phyloP scores from a whole-genome alignment of 2,797 vertebrate species.

The Balearica regulorum region DNA sequence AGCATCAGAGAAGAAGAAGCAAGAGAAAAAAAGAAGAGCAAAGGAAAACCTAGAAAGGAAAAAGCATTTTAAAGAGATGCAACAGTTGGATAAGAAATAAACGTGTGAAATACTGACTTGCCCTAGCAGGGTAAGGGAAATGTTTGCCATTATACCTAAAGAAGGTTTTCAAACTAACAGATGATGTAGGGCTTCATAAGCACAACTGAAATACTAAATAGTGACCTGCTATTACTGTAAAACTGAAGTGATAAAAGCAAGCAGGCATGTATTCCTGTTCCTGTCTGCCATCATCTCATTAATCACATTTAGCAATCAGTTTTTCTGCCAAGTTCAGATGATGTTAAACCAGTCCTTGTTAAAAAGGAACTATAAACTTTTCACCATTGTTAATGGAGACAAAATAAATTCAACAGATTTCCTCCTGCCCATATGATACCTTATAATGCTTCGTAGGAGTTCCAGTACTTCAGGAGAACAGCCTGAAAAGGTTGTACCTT shows the following conservation, averaged over 20 bases:
- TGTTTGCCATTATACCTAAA: neutral
- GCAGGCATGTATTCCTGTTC: neutral
- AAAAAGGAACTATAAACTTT: neutral
- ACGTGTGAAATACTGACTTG: neutral
- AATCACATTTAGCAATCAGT: neutral
- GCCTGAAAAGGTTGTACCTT: neutral
- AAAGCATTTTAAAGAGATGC: slow-evolving; percentile 80
- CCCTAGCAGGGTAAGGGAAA: neutral
- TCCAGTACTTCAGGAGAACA: neutral
- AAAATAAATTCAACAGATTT: neutral
- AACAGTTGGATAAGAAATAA: slow-evolving; percentile 38
- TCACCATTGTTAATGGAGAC: neutral
- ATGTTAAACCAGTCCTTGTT: neutral
- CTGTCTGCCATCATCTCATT: neutral
- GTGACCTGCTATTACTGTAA: neutral
- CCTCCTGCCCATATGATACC: neutral
- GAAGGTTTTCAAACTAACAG: neutral
- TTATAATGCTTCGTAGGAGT: neutral
- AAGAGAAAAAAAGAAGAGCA: slow-evolving; percentile 82
- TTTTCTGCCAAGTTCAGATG: neutral
- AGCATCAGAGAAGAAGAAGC: slow-evolving; percentile 81
- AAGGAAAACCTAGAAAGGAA: slow-evolving; percentile 89
- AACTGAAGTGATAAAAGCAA: neutral
- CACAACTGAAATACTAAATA: neutral
- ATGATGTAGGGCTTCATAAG: neutral